Conservation (phyloP, 2,888 invertebrate species). For the Ennomos erosarius region DNA sequence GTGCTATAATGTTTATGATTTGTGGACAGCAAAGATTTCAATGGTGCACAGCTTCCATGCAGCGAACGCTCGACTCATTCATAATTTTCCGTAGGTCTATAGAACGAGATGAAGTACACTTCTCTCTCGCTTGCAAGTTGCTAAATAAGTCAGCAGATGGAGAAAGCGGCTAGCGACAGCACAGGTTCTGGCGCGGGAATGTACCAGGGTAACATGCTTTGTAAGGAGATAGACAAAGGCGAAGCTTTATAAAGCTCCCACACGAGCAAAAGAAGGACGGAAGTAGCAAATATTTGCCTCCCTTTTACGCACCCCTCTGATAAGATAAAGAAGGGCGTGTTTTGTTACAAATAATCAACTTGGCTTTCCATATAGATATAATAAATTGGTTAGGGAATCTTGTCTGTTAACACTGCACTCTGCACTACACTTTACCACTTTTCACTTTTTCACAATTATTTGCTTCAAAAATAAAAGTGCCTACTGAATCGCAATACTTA, state of each 20-base stretch:
- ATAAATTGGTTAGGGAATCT: too few relatives aligned
- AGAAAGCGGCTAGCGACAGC: conserved; percentile 85
- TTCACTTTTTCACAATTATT: too few relatives aligned
- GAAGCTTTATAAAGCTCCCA: conserved; percentile 72
- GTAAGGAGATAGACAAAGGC: conserved; percentile 47
- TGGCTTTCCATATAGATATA: not conserved
- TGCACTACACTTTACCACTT: too few relatives aligned
- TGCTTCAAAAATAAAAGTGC: too few relatives aligned
- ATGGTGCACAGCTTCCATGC: too few relatives aligned
- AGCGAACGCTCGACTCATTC: not conserved
- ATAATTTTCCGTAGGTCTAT: conserved; percentile 10
- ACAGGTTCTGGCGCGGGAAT: conserved; percentile 79
- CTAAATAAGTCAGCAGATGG: conserved; percentile 71
- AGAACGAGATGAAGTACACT: conserved; percentile 44
- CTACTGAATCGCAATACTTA: too few relatives aligned
- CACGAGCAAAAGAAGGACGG: conserved; percentile 63
- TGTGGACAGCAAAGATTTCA: too few relatives aligned
- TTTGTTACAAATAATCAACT: conserved; percentile 30
- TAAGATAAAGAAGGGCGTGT: conserved; percentile 48
- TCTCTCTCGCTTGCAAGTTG: conserved; percentile 49
- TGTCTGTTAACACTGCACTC: too few relatives aligned
- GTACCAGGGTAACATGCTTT: conserved; percentile 69
- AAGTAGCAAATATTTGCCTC: conserved; percentile 50
- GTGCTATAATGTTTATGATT: too few relatives aligned
- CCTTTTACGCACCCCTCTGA: conserved; percentile 52